Percentiles rank a stretch among this genome's conserved stretches.
phyloP scores from a whole-genome alignment of 2,113 vertebrate genomes.

The Limanda limanda region DNA sequence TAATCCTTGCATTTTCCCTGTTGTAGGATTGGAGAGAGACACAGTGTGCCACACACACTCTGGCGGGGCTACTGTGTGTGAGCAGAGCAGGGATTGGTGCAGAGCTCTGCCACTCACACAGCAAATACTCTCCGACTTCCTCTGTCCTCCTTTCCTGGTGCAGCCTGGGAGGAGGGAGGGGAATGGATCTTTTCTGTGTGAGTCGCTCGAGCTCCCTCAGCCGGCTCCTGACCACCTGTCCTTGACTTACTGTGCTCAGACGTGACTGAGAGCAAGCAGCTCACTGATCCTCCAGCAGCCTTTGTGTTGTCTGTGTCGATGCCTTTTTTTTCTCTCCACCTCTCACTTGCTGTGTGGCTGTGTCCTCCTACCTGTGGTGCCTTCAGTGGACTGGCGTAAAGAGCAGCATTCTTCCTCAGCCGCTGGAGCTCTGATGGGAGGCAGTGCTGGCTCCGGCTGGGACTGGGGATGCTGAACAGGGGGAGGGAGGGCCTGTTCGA shows the following conservation, averaged over 20 bases:
- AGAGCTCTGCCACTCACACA: conserved; percentile 66
- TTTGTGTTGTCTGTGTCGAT: conserved; percentile 29
- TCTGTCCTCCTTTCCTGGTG: conserved; percentile 78
- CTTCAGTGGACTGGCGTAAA: conserved; percentile 47
- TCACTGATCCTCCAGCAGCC: conserved; percentile 31
- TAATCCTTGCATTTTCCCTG: conserved; percentile 35
- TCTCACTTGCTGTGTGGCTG: conserved; percentile 32
- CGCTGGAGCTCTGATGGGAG: conserved; percentile 78
- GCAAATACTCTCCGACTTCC: conserved; percentile 73
- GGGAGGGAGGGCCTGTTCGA: conserved; percentile 86
- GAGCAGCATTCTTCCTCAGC: conserved; percentile 50
- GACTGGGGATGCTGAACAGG: conserved; percentile 83
- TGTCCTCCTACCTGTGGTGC: conserved; percentile 59
- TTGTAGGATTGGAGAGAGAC: conserved; percentile 39
- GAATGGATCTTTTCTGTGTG: conserved; percentile 72
- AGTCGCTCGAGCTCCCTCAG: conserved; percentile 66
- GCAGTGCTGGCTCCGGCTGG: conserved; percentile 67
- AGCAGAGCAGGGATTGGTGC: conserved; percentile 74
- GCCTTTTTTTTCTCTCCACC: conserved; percentile 4
- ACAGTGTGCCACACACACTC: conserved; percentile 32
- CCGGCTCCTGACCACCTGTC: conserved; percentile 73
- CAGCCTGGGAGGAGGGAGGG: conserved; percentile 76
- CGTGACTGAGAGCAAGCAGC: conserved; percentile 44
- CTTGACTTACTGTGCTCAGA: conserved; percentile 67
- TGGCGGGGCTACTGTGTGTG: conserved; percentile 43